These are phyloP conservation scores for Drosophila subquinaria DNA, from an alignment of 2,888 invertebrate genomes.

Conservation along the genomic window DNA sequence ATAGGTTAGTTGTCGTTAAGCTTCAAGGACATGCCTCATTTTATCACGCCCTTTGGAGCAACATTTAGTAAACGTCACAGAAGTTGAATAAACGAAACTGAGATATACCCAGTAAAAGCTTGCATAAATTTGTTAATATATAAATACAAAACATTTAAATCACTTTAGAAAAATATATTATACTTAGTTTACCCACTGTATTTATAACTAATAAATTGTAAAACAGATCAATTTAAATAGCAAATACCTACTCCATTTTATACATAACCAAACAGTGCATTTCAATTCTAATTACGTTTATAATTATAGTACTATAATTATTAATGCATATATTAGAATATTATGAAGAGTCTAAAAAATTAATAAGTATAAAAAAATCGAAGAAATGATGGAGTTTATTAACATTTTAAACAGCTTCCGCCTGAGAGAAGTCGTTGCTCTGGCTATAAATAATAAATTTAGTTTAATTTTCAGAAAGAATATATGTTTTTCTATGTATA, in stretches of 20 bases:
- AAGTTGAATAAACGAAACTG: neutral
- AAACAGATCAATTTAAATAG: too few relatives aligned
- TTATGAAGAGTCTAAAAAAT: too few relatives aligned
- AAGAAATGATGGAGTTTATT: too few relatives aligned
- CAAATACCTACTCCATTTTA: neutral
- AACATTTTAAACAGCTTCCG: too few relatives aligned
- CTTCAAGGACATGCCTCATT: conserved; percentile 39
- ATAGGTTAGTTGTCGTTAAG: neutral
- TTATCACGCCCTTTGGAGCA: neutral
- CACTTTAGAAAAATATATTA: neutral
- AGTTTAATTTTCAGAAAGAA: too few relatives aligned
- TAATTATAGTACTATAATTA: too few relatives aligned
- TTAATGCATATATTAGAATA: too few relatives aligned
- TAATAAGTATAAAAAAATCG: neutral
- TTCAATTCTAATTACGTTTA: too few relatives aligned
- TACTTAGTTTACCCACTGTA: neutral
- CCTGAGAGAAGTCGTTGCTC: too few relatives aligned
- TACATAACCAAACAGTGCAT: too few relatives aligned
- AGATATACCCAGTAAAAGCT: conserved; percentile 6
- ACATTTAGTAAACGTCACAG: neutral
- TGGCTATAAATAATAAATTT: too few relatives aligned
- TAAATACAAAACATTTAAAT: neutral
- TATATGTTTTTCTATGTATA: neutral
- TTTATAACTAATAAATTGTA: neutral
- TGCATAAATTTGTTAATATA: neutral